Percentiles rank a stretch among this genome's conserved stretches.
Conservation (phyloP, 2,113 vertebrate species). For the Platichthys flesus region DNA sequence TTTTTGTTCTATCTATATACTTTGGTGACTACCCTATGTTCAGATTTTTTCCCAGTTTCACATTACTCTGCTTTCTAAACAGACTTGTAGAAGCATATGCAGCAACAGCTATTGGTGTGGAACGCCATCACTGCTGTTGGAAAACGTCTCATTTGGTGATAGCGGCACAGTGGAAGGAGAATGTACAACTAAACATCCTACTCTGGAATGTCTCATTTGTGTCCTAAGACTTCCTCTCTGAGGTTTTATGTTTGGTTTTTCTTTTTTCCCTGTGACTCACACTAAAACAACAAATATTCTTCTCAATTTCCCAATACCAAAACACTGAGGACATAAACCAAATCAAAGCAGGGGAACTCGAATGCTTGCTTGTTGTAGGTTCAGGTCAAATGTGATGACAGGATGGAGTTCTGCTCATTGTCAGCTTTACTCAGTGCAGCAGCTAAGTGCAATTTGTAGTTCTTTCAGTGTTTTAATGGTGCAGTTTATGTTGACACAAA, state of each 20-base stretch:
- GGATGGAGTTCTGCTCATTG: conserved; percentile 34
- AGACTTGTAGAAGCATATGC: neutral
- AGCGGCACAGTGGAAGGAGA: conserved; percentile 22
- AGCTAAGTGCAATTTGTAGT: conserved; percentile 10
- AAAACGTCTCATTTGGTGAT: conserved; percentile 53
- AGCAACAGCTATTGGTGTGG: conserved; percentile 8
- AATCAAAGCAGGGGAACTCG: conserved; percentile 26
- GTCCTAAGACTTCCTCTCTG: conserved; percentile 56
- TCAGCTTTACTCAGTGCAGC: conserved; percentile 15
- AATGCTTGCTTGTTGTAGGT: conserved; percentile 29
- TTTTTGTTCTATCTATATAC: neutral
- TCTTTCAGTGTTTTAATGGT: neutral
- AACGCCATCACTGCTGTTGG: conserved; percentile 54
- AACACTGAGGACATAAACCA: conserved; percentile 41
- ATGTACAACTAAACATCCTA: conserved; percentile 54
- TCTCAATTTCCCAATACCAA: conserved; percentile 41
- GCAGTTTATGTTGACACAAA: conserved; percentile 30
- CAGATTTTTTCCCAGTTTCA: conserved; percentile 40
- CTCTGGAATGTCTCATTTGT: conserved; percentile 60
- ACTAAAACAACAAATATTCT: conserved; percentile 54
- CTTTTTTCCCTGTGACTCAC: conserved; percentile 44
- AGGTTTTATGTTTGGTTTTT: conserved; percentile 42
- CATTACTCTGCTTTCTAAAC: conserved; percentile 50
- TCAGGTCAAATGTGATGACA: conserved; percentile 27
- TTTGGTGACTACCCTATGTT: conserved; percentile 16